These are phyloP conservation scores for Tonatia bakeri DNA, from an alignment of 2,113 vertebrate species.

Conservation along the genomic window DNA sequence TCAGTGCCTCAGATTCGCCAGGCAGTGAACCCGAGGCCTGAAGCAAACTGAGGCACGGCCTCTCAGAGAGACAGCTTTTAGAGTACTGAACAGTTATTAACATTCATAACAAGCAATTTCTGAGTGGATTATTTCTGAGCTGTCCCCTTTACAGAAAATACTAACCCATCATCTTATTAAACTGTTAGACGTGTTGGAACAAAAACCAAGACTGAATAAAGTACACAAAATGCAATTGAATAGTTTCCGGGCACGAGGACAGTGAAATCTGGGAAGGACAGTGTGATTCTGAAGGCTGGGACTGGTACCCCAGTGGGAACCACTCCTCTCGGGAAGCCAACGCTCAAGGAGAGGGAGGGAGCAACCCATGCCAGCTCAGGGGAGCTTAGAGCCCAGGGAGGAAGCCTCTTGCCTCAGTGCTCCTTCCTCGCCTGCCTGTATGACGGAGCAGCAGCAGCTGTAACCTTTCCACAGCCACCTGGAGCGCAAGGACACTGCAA, in stretches of 20 bases:
- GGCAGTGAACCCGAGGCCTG: no score
- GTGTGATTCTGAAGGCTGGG: background rate
- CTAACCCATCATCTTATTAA: background rate
- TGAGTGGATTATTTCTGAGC: background rate
- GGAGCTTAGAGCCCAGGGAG: accelerated
- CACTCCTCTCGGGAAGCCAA: background rate
- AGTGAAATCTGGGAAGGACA: background rate
- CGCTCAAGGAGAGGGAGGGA: background rate
- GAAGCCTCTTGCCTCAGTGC: background rate
- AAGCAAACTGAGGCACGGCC: background rate
- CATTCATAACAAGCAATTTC: background rate
- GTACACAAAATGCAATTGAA: background rate
- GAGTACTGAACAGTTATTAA: background rate
- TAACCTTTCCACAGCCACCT: background rate
- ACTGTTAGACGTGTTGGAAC: background rate
- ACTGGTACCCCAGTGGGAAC: no score
- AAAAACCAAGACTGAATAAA: background rate
- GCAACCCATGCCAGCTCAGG: background rate
- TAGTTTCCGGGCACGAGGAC: background rate
- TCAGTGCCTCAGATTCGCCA: background rate
- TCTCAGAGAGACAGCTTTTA: background rate
- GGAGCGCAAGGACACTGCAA: background rate
- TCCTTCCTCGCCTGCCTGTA: background rate
- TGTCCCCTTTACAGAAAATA: background rate
- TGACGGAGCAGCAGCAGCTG: background rate